Percentiles rank a stretch among this genome's conserved stretches.
phyloP scores from a whole-genome alignment of 2,797 vertebrate genomes.

The Arrhamphus sclerolepis region DNA sequence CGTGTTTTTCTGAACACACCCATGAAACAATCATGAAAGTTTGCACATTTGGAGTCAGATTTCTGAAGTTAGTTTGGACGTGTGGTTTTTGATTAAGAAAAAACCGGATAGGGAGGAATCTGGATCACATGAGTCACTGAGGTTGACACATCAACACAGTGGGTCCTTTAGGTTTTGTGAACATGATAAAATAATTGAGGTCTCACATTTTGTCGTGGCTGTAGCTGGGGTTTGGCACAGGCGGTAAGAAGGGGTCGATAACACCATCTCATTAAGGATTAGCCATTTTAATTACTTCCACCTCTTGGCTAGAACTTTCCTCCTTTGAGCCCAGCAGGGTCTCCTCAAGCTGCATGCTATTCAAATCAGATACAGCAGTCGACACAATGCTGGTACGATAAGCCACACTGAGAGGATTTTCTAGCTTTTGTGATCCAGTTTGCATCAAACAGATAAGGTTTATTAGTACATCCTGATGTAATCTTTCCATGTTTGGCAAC shows the following conservation, averaged over 20 bases:
- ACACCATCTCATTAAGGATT: constrained; percentile 71
- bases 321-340: constrained; percentile 61
- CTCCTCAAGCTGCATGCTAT: constrained; percentile 73
- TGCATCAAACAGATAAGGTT: constrained; percentile 71
- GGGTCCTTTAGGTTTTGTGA: constrained; percentile 31
- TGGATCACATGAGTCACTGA: no score
- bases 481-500: constrained; percentile 69
- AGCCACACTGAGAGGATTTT: constrained; percentile 67
- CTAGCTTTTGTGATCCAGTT: constrained; percentile 78
- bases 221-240: constrained; percentile 4
- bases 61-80: no score
- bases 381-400: constrained; percentile 75
- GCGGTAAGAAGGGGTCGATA: constrained; percentile 55
- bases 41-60: no score
- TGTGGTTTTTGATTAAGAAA: no score
- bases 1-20: no score
- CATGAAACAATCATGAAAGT: no score
- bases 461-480: constrained; percentile 62
- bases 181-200: constrained; percentile 11
- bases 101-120: no score
- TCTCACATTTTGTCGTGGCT: constrained; percentile 7
- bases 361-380: constrained; percentile 75
- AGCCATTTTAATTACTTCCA: constrained; percentile 82
- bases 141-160: constrained; percentile 7
- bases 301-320: constrained; percentile 75